A percentile compares a stretch with the other conserved stretches of the same genome.
Evolutionary conservation across 2,797 vertebrate species (phyloP).

Genomic region (Mastacembelus armatus): DNA sequence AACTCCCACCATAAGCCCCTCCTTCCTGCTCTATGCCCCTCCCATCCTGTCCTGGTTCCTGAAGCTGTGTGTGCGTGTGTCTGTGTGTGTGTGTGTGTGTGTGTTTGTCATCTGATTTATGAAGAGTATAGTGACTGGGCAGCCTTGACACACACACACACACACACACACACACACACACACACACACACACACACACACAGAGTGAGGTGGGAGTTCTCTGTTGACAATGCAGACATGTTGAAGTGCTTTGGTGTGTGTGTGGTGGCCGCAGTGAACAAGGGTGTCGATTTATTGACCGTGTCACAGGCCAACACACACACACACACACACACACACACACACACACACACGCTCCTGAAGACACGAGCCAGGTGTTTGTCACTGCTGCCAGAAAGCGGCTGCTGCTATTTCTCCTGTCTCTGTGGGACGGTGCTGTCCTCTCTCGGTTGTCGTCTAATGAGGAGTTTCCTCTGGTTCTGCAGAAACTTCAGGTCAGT

Average conservation of each 20-base stretch:
- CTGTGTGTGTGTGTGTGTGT: slow-evolving; percentile 14
- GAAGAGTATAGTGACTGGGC: slow-evolving; percentile 58
- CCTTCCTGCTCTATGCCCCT: too few relatives aligned
- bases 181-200: slow-evolving; percentile 22
- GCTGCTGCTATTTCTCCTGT: slow-evolving; percentile 55
- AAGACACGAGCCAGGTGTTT: slow-evolving; percentile 86
- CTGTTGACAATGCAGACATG: slow-evolving; percentile 52
- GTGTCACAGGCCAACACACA: slow-evolving; percentile 84
- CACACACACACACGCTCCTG: slow-evolving; percentile 67
- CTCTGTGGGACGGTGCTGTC: slow-evolving; percentile 20
- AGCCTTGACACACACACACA: slow-evolving; percentile 49
- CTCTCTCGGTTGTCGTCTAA: background rate
- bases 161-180: slow-evolving; percentile 27
- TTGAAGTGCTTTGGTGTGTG: slow-evolving; percentile 50
- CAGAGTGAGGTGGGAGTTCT: slow-evolving; percentile 53
- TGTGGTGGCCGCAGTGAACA: slow-evolving; percentile 77
- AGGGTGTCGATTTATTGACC: slow-evolving; percentile 90
- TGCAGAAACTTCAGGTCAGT: background rate
- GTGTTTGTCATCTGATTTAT: slow-evolving; percentile 72
- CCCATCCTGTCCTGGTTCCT: too few relatives aligned
- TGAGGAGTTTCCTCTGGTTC: background rate
- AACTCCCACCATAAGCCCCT: too few relatives aligned
- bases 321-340: slow-evolving; percentile 80
- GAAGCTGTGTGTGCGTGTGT: slow-evolving; percentile 15
- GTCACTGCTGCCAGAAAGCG: slow-evolving; percentile 57